phyloP scores from a whole-genome alignment of 2,888 invertebrate genomes.

The Escarpia spicata region DNA sequence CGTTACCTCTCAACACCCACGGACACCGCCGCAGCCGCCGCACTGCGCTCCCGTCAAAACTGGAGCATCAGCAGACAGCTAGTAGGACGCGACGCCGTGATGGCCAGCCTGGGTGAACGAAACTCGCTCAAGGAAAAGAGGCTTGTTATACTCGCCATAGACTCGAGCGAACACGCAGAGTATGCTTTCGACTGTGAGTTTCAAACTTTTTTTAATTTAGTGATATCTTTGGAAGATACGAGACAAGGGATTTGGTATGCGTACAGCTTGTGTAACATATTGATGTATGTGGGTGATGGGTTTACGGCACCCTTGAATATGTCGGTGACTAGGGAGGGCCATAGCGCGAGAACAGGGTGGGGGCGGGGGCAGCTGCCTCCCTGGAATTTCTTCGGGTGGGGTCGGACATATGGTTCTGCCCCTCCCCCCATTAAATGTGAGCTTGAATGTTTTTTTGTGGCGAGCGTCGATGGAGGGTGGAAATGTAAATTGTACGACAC shows the following conservation, averaged over 20 bases:
- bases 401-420: too few relatives aligned
- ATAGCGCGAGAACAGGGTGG: too few relatives aligned
- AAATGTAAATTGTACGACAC: too few relatives aligned
- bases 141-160: neutral
- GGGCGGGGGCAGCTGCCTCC: too few relatives aligned
- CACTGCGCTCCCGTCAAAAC: neutral
- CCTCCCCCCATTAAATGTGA: too few relatives aligned
- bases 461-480: too few relatives aligned
- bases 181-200: neutral
- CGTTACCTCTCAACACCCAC: neutral
- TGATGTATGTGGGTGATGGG: too few relatives aligned
- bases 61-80: neutral
- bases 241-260: neutral
- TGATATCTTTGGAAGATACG: neutral
- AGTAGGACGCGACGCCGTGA: neutral
- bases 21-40: neutral
- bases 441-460: too few relatives aligned
- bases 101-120: neutral
- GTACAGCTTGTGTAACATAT: neutral
- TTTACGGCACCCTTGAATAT: too few relatives aligned
- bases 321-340: too few relatives aligned
- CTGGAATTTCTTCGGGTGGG: too few relatives aligned
- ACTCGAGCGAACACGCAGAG: neutral
- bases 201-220: neutral
- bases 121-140: slow-evolving; percentile 13